Percentiles rank a stretch among this genome's conserved stretches.
These are phyloP conservation scores for Odontocerum albicorne DNA, from an alignment of 2,888 invertebrate genomes.

Conservation along the genomic window DNA sequence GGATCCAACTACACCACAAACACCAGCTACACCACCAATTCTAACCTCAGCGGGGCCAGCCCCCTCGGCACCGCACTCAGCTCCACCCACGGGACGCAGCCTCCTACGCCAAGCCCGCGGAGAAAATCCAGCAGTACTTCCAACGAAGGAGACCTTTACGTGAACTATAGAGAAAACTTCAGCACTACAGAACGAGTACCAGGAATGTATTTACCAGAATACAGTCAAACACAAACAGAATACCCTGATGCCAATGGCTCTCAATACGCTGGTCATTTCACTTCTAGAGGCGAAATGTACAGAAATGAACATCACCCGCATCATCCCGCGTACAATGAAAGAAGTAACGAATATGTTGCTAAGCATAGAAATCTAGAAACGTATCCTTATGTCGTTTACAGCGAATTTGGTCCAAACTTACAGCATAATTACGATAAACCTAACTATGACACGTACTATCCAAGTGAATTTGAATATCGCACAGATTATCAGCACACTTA, in stretches of 20 bases:
- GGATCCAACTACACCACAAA: constrained; percentile 55
- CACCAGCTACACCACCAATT: constrained; percentile 43
- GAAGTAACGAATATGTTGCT: constrained; percentile 26
- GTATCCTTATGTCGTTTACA: constrained; percentile 30
- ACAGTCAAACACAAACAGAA: constrained; percentile 43
- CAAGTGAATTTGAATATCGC: constrained; percentile 24
- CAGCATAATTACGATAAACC: constrained; percentile 37
- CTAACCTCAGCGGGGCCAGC: constrained; percentile 41
- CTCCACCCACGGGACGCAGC: constrained; percentile 44
- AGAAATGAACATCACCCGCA: constrained; percentile 36
- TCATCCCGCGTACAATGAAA: constrained; percentile 18
- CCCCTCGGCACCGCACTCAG: constrained; percentile 43
- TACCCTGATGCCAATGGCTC: constrained; percentile 44
- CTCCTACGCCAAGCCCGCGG: constrained; percentile 68
- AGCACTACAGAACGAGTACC: constrained; percentile 48
- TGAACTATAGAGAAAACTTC: constrained; percentile 56
- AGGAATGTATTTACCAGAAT: constrained; percentile 50
- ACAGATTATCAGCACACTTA: constrained; percentile 38
- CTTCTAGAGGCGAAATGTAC: constrained; percentile 25
- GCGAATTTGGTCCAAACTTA: constrained; percentile 32
- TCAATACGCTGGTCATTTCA: constrained; percentile 33
- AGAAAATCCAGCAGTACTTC: constrained; percentile 73
- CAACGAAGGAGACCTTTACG: constrained; percentile 68
- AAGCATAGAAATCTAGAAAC: constrained; percentile 32
- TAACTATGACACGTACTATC: constrained; percentile 37